phyloP scores from a whole-genome alignment of 1,140 invertebrate species.

The Meloidogyne exigua region DNA sequence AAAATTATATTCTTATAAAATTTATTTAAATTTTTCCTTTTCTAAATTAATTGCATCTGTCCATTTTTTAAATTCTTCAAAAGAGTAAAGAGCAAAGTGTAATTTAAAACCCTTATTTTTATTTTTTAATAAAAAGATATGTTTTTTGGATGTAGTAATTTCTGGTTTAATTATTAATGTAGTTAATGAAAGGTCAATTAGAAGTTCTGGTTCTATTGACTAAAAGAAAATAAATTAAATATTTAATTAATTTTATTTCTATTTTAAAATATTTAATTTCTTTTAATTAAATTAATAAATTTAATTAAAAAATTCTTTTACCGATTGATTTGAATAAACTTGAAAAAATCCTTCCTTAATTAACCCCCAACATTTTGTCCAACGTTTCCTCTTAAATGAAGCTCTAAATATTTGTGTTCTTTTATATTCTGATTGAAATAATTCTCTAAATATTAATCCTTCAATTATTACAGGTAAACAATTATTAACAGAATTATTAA shows the following conservation, averaged over 20 bases:
- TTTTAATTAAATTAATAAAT: no score
- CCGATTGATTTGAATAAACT: not conserved
- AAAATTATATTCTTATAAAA: no score
- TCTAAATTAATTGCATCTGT: not conserved
- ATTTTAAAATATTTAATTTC: no score
- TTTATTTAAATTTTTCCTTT: not conserved
- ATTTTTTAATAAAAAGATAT: conserved; percentile 34
- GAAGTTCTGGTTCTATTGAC: conserved; percentile 37
- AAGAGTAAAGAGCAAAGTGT: conserved; percentile 29
- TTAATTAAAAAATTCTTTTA: not conserved
- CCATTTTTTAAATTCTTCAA: conserved; percentile 33
- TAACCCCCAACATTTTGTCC: conserved; percentile 23
- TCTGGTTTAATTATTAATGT: conserved; percentile 18
- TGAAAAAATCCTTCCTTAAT: conserved; percentile 13
- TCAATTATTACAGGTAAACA: not conserved
- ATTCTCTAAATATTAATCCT: not conserved
- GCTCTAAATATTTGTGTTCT: not conserved
- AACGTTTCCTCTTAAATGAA: not conserved
- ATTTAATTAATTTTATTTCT: no score
- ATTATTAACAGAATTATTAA: not conserved
- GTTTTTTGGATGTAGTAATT: conserved; percentile 36
- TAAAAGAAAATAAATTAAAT: no score
- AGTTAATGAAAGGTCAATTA: conserved; percentile 27
- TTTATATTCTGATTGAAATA: not conserved
- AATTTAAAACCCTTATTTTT: conserved; percentile 1